Base-by-base conservation (phyloP, 2,797 vertebrate genomes). In the Parauchenoglanis punctatus region DNA sequence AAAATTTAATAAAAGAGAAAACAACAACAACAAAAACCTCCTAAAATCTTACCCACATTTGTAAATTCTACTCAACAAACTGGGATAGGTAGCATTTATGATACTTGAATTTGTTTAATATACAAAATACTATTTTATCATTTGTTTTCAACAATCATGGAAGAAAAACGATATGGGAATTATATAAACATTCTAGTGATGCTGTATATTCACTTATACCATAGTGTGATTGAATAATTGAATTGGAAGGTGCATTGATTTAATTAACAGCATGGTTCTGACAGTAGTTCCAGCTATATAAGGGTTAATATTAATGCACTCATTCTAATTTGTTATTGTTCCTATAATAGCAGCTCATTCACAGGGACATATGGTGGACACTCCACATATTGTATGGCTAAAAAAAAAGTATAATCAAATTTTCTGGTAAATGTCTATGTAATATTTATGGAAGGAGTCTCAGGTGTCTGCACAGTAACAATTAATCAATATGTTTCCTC, bases 151-250 rank as follows among this genome's bases (percentile, higher is more conserved):
- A 49, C 49, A 49, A 10, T 7, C 52, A 78, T 18, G 2, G 17
- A 3, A 10, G 1, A 12, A 73, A 75, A 76, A 54, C 18, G 44
- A 18, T 44, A 73, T 11, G 40, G 18, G 10, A 46, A 58, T 78
- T 35, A 31, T 77, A 31, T 35, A 31, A 56, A 56, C 52, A 78
- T 56, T 78, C 35, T 12, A 8, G n/a, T 8, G 11, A 31, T 78
- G 18, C 52, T 78, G 31, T 54, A 17, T 7, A 77, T 77, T 77
- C 5, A n/a, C 28, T 28, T 54, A 7, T 18, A 52, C 25, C 46
- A 76, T 13, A 76, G 86, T 20, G 58, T 59, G 73, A 23, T 15
- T 28, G n/a, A 76, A 28, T 76, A 75, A 44, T 75, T 75, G 44
- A 52, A 76, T 2, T 76, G 2, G 4, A 49, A 15, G 13, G 25